These are phyloP conservation scores for Crocidura indochinensis DNA, from an alignment of 2,797 vertebrate species.

Conservation along the genomic window DNA sequence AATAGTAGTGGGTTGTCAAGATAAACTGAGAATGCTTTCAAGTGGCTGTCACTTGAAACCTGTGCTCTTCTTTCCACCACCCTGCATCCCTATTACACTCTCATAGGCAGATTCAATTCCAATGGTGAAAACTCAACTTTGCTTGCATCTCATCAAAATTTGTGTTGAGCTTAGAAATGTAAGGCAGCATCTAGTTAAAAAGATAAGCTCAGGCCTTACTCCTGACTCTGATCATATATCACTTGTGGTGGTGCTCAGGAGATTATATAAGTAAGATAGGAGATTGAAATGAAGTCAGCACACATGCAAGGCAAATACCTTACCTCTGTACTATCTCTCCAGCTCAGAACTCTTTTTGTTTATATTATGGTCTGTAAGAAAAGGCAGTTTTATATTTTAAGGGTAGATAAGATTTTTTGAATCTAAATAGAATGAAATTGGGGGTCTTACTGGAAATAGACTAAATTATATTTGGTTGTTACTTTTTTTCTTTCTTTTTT, in stretches of 20 bases:
- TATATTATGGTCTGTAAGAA: neutral
- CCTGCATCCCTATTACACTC: neutral
- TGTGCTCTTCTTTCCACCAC: neutral
- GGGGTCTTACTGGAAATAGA: neutral
- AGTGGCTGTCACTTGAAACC: neutral
- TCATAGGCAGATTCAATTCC: neutral
- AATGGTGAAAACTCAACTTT: neutral
- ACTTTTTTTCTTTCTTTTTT: no score
- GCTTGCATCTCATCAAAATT: conserved; percentile 11
- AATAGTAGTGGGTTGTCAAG: neutral
- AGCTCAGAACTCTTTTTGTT: neutral
- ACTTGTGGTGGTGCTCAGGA: no score
- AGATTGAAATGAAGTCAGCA: no score
- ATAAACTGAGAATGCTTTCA: neutral
- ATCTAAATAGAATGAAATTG: conserved; percentile 2
- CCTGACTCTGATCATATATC: no score
- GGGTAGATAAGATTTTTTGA: neutral
- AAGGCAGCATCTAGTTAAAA: neutral
- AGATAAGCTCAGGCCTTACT: neutral
- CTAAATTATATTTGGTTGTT: no score
- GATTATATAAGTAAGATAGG: no score
- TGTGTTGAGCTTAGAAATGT: neutral
- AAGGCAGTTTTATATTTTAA: neutral
- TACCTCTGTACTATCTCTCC: no score
- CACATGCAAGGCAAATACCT: no score